Evolutionary conservation across 2,113 vertebrate species (phyloP).

Genomic region (Podocnemis expansa): DNA sequence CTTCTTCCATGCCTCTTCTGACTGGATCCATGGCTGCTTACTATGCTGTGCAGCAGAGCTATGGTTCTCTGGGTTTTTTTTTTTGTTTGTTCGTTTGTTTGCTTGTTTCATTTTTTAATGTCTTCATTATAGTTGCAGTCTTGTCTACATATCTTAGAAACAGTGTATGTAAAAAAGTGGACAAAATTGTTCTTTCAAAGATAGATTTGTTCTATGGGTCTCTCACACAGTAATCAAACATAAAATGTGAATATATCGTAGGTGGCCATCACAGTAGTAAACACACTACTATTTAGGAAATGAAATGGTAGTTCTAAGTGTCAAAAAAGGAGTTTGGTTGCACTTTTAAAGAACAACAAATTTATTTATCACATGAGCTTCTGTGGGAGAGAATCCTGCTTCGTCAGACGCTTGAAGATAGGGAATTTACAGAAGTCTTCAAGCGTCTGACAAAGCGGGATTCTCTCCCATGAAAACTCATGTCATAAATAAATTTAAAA

Average conservation of each 20-base stretch:
- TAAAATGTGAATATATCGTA: background rate
- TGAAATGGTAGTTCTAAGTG: background rate
- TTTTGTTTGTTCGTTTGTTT: too few relatives aligned
- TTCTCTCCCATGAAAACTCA: too few relatives aligned
- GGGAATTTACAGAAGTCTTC: too few relatives aligned
- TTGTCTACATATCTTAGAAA: background rate
- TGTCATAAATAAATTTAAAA: too few relatives aligned
- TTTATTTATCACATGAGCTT: too few relatives aligned
- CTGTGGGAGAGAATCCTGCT: too few relatives aligned
- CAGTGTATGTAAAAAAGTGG: background rate
- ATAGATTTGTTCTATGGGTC: background rate
- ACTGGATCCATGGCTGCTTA: background rate
- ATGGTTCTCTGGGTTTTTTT: too few relatives aligned
- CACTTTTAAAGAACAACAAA: too few relatives aligned
- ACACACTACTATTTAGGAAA: background rate
- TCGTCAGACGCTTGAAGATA: too few relatives aligned
- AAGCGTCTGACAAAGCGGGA: too few relatives aligned
- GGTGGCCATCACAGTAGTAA: background rate
- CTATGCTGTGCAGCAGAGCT: background rate
- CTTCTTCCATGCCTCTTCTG: background rate
- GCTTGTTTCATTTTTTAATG: background rate
- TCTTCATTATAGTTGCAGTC: background rate
- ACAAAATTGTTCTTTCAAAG: background rate
- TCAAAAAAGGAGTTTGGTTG: too few relatives aligned
- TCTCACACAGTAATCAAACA: background rate